Conservation (phyloP, 2,113 vertebrate species). For the Barnardius zonarius region DNA sequence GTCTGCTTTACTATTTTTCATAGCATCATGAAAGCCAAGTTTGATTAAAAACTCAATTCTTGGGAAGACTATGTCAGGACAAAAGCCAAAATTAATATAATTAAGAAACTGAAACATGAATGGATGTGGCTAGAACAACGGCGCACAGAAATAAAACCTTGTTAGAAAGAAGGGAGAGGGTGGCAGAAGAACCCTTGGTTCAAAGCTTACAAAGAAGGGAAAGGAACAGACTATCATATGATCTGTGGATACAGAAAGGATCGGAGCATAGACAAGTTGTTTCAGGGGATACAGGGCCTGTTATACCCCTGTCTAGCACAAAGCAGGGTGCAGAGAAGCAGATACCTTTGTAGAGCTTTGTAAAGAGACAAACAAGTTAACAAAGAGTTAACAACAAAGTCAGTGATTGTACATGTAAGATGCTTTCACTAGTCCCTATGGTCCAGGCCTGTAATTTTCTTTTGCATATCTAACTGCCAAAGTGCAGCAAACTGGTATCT, state of each 20-base stretch:
- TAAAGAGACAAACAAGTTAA: neutral
- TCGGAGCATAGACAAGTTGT: neutral
- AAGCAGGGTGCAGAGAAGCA: neutral
- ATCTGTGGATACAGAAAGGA: neutral
- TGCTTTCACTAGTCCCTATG: neutral
- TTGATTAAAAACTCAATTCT: neutral
- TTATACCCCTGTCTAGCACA: neutral
- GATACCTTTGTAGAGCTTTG: neutral
- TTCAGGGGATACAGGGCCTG: neutral
- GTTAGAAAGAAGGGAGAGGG: neutral
- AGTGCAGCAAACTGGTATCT: neutral
- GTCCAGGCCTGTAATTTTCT: neutral
- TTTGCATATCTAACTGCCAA: neutral
- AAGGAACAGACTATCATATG: neutral
- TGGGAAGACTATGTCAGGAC: neutral
- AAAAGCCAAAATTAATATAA: neutral
- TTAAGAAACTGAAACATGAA: neutral
- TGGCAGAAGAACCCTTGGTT: neutral
- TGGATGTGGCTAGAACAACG: neutral
- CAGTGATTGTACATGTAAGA: neutral
- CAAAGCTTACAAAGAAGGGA: neutral
- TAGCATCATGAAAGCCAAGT: neutral
- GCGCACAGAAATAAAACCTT: neutral
- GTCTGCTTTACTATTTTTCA: neutral
- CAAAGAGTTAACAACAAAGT: neutral